Percentiles rank a stretch among this genome's conserved stretches.
phyloP scores from a whole-genome alignment of 2,888 invertebrate species.

The Oligia strigilis region DNA sequence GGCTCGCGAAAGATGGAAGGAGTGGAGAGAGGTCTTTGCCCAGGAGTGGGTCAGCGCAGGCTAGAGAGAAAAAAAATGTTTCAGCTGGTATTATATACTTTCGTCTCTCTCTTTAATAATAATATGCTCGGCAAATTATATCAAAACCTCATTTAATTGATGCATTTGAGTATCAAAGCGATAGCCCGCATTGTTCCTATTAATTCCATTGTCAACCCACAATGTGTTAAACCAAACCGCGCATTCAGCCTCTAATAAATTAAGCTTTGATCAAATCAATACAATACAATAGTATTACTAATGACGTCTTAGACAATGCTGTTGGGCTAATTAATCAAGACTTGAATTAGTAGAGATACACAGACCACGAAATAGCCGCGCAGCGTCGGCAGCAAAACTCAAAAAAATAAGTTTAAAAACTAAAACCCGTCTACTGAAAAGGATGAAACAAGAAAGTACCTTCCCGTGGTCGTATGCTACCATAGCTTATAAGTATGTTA shows the following conservation, averaged over 20 bases:
- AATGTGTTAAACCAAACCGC: conserved; percentile 4
- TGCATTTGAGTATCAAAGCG: background rate
- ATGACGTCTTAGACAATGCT: conserved; percentile 32
- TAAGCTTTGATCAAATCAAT: conserved; percentile 45
- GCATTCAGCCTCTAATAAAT: conserved; percentile 27
- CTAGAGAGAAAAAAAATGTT: no score
- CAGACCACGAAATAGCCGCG: background rate
- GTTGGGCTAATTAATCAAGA: conserved; percentile 35
- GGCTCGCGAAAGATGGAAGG: no score
- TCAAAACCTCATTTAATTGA: background rate
- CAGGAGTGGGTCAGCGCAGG: no score
- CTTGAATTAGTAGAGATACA: background rate
- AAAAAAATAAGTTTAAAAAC: no score
- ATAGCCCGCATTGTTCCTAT: background rate
- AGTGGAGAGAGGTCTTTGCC: no score
- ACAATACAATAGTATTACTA: conserved; percentile 40
- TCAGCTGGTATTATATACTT: background rate
- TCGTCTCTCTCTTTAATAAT: background rate
- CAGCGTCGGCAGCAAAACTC: background rate
- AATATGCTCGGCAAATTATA: background rate
- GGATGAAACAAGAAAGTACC: no score
- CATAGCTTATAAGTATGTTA: no score
- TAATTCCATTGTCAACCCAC: conserved; percentile 8
- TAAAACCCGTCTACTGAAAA: no score
- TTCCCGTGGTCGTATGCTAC: no score